These are phyloP conservation scores for Gortyna flavago DNA, from an alignment of 2,888 invertebrate genomes.

Conservation along the genomic window DNA sequence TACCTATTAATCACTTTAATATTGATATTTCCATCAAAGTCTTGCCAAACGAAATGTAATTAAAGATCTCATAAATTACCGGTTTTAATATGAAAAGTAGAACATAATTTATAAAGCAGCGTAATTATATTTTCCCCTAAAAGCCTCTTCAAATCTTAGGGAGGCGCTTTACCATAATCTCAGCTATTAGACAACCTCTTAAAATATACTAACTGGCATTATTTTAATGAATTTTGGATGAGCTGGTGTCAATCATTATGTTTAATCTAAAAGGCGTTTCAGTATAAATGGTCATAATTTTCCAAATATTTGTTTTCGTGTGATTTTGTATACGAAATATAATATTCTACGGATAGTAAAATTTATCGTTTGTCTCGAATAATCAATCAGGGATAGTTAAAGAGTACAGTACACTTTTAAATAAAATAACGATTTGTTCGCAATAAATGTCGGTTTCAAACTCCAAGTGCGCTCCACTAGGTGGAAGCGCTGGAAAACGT, in stretches of 20 bases:
- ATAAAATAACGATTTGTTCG: conserved; percentile 30
- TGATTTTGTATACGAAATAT: neutral
- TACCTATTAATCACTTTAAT: conserved; percentile 10
- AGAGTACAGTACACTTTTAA: conserved; percentile 24
- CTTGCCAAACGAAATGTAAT: conserved; percentile 29
- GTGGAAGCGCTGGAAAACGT: conserved; percentile 39
- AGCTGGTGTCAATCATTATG: conserved; percentile 48
- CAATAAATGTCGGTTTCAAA: conserved; percentile 43
- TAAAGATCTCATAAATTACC: conserved; percentile 44
- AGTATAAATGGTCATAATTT: conserved; percentile 24
- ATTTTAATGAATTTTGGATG: conserved; percentile 59
- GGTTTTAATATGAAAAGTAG: conserved; percentile 48
- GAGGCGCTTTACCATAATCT: conserved; percentile 57
- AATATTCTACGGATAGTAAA: neutral
- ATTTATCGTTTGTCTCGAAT: conserved; percentile 6
- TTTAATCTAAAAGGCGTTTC: conserved; percentile 24
- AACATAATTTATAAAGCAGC: conserved; percentile 47
- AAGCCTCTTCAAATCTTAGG: conserved; percentile 50
- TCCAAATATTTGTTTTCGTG: conserved; percentile 5
- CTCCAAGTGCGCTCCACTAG: conserved; percentile 40
- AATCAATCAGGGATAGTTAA: conserved; percentile 27
- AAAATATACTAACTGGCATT: conserved; percentile 54
- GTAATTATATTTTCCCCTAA: conserved; percentile 47
- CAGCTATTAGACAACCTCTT: conserved; percentile 56
- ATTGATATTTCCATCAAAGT: conserved; percentile 22